Evolutionary conservation across 2,113 vertebrate species (phyloP).

Genomic region (Pardalotus punctatus): DNA sequence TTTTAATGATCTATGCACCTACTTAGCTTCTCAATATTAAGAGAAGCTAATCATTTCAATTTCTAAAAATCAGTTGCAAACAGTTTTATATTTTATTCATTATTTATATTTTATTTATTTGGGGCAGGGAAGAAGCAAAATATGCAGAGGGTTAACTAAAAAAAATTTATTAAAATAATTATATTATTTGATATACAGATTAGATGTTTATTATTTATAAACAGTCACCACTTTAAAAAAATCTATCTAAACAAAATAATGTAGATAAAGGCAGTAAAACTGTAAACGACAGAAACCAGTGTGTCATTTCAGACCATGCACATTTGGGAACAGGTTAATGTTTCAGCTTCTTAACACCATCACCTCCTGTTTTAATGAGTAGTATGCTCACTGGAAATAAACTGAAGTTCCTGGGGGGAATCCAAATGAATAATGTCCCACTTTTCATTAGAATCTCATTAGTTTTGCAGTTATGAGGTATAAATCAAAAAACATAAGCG

Average conservation of each 20-base stretch:
- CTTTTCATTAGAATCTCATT: slow-evolving; percentile 40
- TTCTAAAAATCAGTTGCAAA: background rate
- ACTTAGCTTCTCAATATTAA: background rate
- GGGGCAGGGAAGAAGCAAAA: background rate
- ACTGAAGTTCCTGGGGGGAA: background rate
- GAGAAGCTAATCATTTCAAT: no score
- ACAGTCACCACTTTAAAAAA: background rate
- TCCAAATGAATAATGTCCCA: background rate
- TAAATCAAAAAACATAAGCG: background rate
- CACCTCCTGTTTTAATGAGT: slow-evolving; percentile 38
- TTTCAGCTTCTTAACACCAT: background rate
- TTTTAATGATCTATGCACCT: background rate
- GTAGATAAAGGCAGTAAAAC: background rate
- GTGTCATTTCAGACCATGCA: background rate
- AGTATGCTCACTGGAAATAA: background rate
- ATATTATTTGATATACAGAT: background rate
- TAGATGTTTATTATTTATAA: background rate
- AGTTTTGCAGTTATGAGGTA: slow-evolving; percentile 20
- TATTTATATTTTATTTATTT: background rate
- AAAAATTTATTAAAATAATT: background rate
- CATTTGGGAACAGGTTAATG: slow-evolving; percentile 2
- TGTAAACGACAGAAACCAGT: background rate
- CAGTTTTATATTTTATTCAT: background rate
- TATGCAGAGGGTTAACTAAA: background rate
- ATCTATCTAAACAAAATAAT: background rate